These are phyloP conservation scores for Poeciliopsis turneri DNA, from an alignment of 2,797 vertebrate genomes.

Conservation along the genomic window DNA sequence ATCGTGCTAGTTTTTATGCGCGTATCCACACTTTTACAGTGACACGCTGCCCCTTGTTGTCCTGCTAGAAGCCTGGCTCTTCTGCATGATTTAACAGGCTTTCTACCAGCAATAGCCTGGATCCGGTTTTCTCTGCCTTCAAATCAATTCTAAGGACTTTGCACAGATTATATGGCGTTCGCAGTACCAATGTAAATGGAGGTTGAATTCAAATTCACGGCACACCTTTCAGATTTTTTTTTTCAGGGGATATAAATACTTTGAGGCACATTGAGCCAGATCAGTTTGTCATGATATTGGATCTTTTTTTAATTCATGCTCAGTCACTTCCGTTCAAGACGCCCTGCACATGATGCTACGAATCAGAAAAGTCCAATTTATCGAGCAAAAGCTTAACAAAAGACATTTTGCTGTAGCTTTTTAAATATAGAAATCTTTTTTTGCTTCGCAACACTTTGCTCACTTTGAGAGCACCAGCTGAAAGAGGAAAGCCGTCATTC, in stretches of 20 bases:
- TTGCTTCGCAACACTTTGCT: not conserved
- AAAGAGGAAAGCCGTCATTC: not conserved
- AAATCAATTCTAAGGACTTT: not conserved
- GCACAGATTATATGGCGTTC: not conserved
- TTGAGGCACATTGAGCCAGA: not conserved
- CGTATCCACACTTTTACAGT: too few relatives aligned
- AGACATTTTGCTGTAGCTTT: slow-evolving; percentile 1
- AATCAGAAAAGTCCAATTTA: not conserved
- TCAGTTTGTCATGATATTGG: not conserved
- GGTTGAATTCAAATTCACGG: not conserved
- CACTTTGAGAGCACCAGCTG: slow-evolving; percentile 5
- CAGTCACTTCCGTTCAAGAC: not conserved
- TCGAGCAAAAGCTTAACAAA: not conserved
- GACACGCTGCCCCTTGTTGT: not conserved
- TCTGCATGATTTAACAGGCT: not conserved
- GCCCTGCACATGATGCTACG: not conserved
- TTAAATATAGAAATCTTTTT: not conserved
- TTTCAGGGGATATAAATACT: not conserved
- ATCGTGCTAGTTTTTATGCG: too few relatives aligned
- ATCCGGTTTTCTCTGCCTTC: not conserved
- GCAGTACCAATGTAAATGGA: not conserved
- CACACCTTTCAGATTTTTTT: not conserved
- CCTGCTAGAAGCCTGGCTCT: not conserved
- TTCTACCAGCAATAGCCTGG: not conserved
- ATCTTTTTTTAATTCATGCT: slow-evolving; percentile 2